Evolutionary conservation across 2,888 invertebrate genomes (phyloP), one percentile per base, ranked within the genome.

Genomic region (Ramazzottius varieornatus): DNA sequence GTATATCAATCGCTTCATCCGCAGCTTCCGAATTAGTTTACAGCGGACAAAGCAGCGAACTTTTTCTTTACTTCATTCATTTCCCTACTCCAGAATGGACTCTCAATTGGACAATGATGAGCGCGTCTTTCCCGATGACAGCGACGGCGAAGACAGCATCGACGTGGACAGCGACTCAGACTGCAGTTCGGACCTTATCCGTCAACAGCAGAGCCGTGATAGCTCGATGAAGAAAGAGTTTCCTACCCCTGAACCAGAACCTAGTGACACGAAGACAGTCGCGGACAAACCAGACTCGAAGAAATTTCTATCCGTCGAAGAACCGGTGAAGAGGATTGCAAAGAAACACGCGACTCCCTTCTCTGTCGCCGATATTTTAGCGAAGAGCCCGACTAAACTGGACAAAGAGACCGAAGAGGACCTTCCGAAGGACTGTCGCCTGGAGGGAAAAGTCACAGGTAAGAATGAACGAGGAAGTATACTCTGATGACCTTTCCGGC

Each of bases 1-100:
- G 54, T 29, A 13, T 54, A 54, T 54, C 24, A 54, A 54, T 54
- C 54, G 54, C 54, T 54, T 29, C 54, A 54, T 54, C 54, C 54
- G 8, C 54, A 54, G 29, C 54, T 54, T 54, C 54, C 54, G 54
- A 54, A n/a, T 54, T 24, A 54, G 54, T 54, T 54, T 54, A 54
- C 29, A 40, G 8, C 20, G 40, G 8, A 13, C 40, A 40, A 20
- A 8, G 40, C 8, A 8, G 20, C 40, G 8, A 8, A 40, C 40
- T n/a, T n/a, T n/a, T n/a, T n/a, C n/a, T n/a, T n/a, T n/a, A 40
- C 40, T 13, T 40, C 40, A 8, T 20, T 13, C 40, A 20, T 20
- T 20, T 20, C 40, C 40, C 40, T 40, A 13, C 40, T 20, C 40
- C 8, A 40, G 40, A 40, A 20, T 20, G 40, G 8, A 40, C 40